These are phyloP conservation scores for Thaumetopoea pityocampa DNA, from an alignment of 1,140 invertebrate genomes.

Conservation along the genomic window DNA sequence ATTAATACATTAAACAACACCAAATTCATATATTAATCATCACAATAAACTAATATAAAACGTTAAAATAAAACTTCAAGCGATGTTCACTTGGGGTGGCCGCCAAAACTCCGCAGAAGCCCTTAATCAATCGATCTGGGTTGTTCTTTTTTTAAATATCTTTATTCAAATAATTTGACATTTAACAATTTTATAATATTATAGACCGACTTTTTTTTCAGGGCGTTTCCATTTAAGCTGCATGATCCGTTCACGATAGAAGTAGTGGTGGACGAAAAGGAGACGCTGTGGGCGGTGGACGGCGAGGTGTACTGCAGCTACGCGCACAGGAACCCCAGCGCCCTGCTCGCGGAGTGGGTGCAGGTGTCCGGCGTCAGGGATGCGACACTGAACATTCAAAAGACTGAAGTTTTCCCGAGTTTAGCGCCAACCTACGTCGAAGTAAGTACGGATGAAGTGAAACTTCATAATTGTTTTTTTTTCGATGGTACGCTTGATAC, in stretches of 20 bases:
- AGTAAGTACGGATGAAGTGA: slow-evolving; percentile 24
- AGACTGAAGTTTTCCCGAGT: slow-evolving; percentile 48
- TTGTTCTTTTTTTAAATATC: too few relatives aligned
- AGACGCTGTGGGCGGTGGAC: slow-evolving; percentile 55
- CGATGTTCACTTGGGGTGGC: too few relatives aligned
- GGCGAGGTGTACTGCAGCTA: slow-evolving; percentile 59
- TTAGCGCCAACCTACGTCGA: slow-evolving; percentile 35
- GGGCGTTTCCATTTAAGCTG: slow-evolving; percentile 58
- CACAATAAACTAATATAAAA: too few relatives aligned
- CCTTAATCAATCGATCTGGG: too few relatives aligned
- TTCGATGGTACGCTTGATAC: too few relatives aligned
- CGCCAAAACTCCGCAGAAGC: too few relatives aligned
- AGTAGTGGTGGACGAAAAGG: slow-evolving; percentile 49
- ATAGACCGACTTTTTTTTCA: slow-evolving; percentile 38
- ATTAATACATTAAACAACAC: too few relatives aligned
- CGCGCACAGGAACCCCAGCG: slow-evolving; percentile 44
- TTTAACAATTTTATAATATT: too few relatives aligned
- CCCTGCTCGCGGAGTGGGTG: slow-evolving; percentile 42
- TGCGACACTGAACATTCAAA: slow-evolving; percentile 41
- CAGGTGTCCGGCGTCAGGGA: slow-evolving; percentile 57
- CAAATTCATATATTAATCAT: too few relatives aligned
- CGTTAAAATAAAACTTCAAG: too few relatives aligned
- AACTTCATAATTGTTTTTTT: background rate
- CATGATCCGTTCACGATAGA: slow-evolving; percentile 52
- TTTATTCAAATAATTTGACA: too few relatives aligned